Conservation (phyloP, 2,888 invertebrate genomes). For the Nudaria mundana region DNA sequence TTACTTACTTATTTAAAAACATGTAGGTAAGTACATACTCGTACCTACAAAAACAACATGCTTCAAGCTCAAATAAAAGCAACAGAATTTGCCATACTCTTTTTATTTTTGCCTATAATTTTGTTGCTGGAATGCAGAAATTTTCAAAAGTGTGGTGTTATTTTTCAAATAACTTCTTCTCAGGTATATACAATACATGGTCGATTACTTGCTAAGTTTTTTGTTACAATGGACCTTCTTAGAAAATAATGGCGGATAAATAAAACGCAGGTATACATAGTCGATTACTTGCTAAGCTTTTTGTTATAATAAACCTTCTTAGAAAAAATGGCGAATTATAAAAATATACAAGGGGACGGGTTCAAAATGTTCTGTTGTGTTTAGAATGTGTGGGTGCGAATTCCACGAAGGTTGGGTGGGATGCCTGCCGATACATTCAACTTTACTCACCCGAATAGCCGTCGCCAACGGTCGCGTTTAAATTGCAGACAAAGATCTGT, state of each 20-base stretch:
- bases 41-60: too few species aligned
- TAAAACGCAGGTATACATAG: slow-evolving; percentile 7
- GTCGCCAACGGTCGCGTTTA: slow-evolving; percentile 51
- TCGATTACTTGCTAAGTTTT: background rate
- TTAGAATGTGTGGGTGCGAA: slow-evolving; percentile 67
- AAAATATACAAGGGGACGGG: slow-evolving; percentile 37
- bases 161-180: too few species aligned
- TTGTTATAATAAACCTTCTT: slow-evolving; percentile 30
- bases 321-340: slow-evolving; percentile 38
- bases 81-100: too few species aligned
- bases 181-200: background rate
- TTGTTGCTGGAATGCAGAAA: too few species aligned
- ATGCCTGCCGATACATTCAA: slow-evolving; percentile 62
- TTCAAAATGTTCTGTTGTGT: slow-evolving; percentile 41
- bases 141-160: too few species aligned
- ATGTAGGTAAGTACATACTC: background rate
- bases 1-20: background rate
- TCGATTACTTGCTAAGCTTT: background rate
- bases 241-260: slow-evolving; percentile 38
- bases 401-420: slow-evolving; percentile 62
- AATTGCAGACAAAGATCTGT: slow-evolving; percentile 34
- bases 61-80: too few species aligned
- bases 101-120: too few species aligned
- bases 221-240: slow-evolving; percentile 30
- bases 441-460: slow-evolving; percentile 48